These are phyloP conservation scores for Caenorhabditis parvicauda DNA, from an alignment of 2,888 invertebrate genomes.

Conservation along the genomic window DNA sequence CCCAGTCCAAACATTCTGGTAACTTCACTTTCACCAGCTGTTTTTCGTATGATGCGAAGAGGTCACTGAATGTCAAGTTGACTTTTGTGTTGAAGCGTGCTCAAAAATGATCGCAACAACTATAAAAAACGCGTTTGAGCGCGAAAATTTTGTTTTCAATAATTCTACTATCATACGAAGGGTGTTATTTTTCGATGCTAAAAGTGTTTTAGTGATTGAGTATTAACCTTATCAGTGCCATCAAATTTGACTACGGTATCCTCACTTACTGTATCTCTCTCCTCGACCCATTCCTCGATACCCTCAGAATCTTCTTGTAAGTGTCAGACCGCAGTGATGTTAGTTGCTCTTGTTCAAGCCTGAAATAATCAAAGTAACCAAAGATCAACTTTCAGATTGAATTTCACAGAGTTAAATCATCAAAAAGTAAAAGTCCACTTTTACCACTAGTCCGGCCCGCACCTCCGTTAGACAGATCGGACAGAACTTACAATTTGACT, in stretches of 20 bases:
- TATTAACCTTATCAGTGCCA: too few relatives aligned
- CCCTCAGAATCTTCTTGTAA: conserved; percentile 13
- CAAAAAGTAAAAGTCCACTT: not conserved
- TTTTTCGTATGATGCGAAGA: conserved; percentile 46
- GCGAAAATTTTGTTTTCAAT: not conserved
- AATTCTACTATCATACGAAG: too few relatives aligned
- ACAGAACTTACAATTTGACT: conserved; percentile 38
- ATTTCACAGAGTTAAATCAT: conserved; percentile 3
- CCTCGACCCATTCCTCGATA: not conserved
- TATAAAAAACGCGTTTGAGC: not conserved
- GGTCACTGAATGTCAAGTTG: conserved; percentile 28
- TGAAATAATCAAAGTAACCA: conserved; percentile 15
- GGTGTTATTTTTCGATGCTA: too few relatives aligned
- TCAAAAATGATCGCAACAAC: not conserved
- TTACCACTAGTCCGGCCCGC: not conserved
- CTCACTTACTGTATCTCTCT: not conserved
- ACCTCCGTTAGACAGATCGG: not conserved
- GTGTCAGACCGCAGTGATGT: conserved; percentile 47
- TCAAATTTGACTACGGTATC: too few relatives aligned
- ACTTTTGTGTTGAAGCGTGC: not conserved
- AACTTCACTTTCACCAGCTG: conserved; percentile 39
- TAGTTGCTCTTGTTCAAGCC: conserved; percentile 42
- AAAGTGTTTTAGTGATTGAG: too few relatives aligned
- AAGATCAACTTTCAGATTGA: too few relatives aligned
- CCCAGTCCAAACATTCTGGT: conserved; percentile 57